Evolutionary conservation across 2,113 vertebrate species (phyloP).

Genomic region (Epinephelus lanceolatus): DNA sequence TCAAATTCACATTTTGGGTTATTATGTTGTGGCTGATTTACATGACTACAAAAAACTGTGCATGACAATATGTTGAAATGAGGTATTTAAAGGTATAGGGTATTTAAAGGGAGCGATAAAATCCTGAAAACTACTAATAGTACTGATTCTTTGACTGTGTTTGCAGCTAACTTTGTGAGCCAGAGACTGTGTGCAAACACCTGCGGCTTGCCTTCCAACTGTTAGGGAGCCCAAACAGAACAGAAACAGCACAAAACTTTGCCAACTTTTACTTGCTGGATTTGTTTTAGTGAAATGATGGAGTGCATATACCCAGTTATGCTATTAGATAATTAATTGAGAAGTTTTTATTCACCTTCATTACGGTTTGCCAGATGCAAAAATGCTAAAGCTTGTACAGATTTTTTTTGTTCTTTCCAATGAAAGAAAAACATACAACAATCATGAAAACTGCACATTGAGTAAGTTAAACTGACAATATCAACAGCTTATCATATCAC

Average conservation of each 20-base stretch:
- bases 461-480: background rate
- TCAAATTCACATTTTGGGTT: background rate
- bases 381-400: background rate
- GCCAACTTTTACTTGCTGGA: background rate
- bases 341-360: background rate
- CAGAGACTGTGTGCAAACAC: constrained; percentile 12
- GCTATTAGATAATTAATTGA: background rate
- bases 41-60: background rate
- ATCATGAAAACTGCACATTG: background rate
- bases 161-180: background rate
- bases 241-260: background rate
- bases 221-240: background rate
- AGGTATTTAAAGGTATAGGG: too few relatives aligned
- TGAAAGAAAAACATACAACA: background rate
- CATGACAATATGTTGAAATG: background rate
- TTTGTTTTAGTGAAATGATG: background rate
- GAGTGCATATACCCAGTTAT: background rate
- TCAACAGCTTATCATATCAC: background rate
- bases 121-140: background rate
- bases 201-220: constrained; percentile 5
- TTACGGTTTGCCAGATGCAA: background rate
- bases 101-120: background rate
- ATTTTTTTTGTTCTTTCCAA: background rate
- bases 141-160: background rate
- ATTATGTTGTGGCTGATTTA: background rate